These are phyloP conservation scores for Phenganax marumi DNA, from an alignment of 92 coral and sea anemone genomes.

Conservation along the genomic window DNA sequence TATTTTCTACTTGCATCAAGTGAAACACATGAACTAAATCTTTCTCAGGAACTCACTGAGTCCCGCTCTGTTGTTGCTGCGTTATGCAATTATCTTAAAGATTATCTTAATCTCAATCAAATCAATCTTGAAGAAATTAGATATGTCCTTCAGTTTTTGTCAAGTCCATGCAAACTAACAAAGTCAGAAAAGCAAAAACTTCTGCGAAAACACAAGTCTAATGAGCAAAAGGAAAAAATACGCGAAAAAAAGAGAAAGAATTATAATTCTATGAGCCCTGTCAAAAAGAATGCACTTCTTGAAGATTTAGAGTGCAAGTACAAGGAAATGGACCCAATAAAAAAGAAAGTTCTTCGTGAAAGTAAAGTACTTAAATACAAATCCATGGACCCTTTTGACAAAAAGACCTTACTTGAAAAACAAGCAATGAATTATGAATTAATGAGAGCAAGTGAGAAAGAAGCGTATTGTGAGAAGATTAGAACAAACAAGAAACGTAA, in stretches of 20 bases:
- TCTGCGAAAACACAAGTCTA: slow-evolving; percentile 3
- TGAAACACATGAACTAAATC: slow-evolving; percentile 21
- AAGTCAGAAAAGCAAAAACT: slow-evolving; percentile 58
- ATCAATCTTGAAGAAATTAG: slow-evolving; percentile 22
- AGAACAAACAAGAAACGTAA: not conserved
- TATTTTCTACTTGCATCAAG: slow-evolving; percentile 23
- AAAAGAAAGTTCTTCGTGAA: slow-evolving; percentile 18
- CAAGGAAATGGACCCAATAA: slow-evolving; percentile 10
- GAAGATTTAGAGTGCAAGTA: not conserved
- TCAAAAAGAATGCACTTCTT: slow-evolving; percentile 13
- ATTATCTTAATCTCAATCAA: slow-evolving; percentile 26
- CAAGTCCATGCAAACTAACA: slow-evolving; percentile 50
- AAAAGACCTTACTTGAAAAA: not conserved
- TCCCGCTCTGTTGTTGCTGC: slow-evolving; percentile 33
- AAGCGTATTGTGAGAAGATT: slow-evolving; percentile 15
- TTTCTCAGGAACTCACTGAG: slow-evolving; percentile 22
- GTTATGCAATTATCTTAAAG: slow-evolving; percentile 26
- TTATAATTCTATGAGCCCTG: slow-evolving; percentile 6
- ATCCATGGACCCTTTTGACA: not conserved
- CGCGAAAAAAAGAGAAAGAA: not conserved
- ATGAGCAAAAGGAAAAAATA: not conserved
- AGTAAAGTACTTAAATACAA: not conserved
- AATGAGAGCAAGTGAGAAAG: slow-evolving; percentile 39
- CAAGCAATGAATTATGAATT: slow-evolving; percentile 33
- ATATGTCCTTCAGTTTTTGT: slow-evolving; percentile 38